phyloP scores from a whole-genome alignment of 2,113 vertebrate species.

The Bagarius yarrelli region DNA sequence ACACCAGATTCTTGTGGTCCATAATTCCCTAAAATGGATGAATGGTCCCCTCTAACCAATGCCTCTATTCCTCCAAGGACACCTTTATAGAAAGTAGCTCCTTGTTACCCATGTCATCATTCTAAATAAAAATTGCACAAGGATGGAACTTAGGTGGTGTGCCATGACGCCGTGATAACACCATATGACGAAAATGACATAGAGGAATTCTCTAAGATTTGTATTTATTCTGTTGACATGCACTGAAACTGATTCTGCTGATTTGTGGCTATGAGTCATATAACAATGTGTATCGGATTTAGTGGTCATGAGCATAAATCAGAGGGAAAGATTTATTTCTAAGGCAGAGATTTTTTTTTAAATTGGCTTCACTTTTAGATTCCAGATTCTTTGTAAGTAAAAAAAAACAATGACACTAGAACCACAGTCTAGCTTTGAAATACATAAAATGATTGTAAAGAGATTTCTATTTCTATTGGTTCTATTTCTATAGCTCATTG shows the following conservation, averaged over 20 bases:
- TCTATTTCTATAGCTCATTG: too few species aligned
- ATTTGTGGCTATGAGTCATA: conserved; percentile 2
- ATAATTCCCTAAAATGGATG: too few species aligned
- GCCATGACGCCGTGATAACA: too few species aligned
- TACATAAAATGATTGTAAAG: neutral
- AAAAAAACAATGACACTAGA: neutral
- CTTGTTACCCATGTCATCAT: too few species aligned
- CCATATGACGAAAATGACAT: too few species aligned
- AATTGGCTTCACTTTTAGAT: neutral
- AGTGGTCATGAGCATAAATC: conserved; percentile 16
- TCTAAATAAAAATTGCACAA: too few species aligned
- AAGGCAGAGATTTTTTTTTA: conserved; percentile 11
- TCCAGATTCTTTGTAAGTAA: neutral
- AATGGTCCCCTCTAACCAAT: too few species aligned
- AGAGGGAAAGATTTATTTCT: neutral
- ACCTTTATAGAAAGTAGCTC: too few species aligned
- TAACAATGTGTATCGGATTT: conserved; percentile 11
- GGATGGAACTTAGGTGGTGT: too few species aligned
- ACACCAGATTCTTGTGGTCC: too few species aligned
- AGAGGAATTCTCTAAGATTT: neutral
- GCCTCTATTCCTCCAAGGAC: too few species aligned
- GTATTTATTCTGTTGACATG: neutral
- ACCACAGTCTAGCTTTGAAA: neutral
- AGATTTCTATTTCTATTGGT: too few species aligned
- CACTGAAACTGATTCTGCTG: neutral